phyloP scores from a whole-genome alignment of 2,113 vertebrate species.

The Sminthopsis crassicaudata region DNA sequence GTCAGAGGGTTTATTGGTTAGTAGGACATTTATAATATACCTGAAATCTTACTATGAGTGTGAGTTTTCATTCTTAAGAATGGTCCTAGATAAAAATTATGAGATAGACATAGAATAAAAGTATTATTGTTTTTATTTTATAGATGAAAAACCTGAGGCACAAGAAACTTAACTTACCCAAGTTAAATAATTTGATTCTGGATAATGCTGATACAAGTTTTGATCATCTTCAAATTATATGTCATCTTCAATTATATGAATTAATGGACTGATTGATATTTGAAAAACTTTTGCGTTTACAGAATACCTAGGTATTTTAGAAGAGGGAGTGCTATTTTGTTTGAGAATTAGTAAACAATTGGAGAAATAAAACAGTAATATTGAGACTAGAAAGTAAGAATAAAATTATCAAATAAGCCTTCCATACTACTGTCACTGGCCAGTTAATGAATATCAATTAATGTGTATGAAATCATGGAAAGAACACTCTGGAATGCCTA shows the following conservation, averaged over 20 bases:
- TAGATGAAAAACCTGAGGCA: neutral
- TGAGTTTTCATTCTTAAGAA: neutral
- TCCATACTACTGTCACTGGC: neutral
- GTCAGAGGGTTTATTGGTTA: neutral
- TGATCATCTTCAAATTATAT: neutral
- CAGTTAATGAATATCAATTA: conserved; percentile 66
- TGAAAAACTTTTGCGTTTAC: conserved; percentile 56
- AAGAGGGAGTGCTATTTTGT: conserved; percentile 52
- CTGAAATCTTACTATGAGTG: neutral
- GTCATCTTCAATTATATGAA: neutral
- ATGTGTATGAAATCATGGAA: conserved; percentile 69
- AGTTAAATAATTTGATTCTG: neutral
- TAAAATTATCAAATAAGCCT: conserved; percentile 35
- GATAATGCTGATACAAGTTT: neutral
- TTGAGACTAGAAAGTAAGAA: conserved; percentile 65
- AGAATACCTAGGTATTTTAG: conserved; percentile 64
- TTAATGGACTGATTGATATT: conserved; percentile 44
- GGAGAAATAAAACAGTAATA: conserved; percentile 66
- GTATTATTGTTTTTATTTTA: neutral
- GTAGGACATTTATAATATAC: neutral
- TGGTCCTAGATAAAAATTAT: neutral
- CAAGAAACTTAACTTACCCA: neutral
- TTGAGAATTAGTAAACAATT: conserved; percentile 71
- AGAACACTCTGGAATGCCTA: conserved; percentile 34
- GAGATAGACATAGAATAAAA: neutral